Base-by-base conservation (phyloP, 1,140 invertebrate species). In the Cotesia glomerata region DNA sequence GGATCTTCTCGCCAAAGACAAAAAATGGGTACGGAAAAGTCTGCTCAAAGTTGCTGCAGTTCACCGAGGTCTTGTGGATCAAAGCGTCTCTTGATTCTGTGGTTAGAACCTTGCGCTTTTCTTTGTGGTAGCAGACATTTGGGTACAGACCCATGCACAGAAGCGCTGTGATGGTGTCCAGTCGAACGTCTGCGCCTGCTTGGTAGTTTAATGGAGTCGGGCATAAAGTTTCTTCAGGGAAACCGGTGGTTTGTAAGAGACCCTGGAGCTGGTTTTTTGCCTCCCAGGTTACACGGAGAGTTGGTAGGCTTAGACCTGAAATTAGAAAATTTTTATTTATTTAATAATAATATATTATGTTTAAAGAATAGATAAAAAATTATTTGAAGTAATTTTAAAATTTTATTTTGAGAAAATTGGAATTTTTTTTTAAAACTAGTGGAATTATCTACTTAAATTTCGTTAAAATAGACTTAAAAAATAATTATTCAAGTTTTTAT, bases 1-100 rank as follows among this genome's bases (percentile, higher is more conserved):
- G 91, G 59, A 99, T 96, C 91, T 99, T 99, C 88, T 99, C 98
- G 2, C 97, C 97, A 86, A 99, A 99, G 45, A 99, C 95, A 84
- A 99, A 98, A 81, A 98, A 96, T 3, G 98, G 98, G 71, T 93
- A 98, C 0, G 95, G 94, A 79, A 98, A 99, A 69, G 90, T 90
- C 68, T 95, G 90, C 59, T 94, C 93, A 69, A 91, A 88, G 81
- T 95, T 96, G 75, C 91, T 94, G 84, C 97, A 98, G 87, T 98
- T 98, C 0, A 99, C 96, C 0, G 97, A 99, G 0, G 96, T 96
- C 84, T 99, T 99, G 86, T 98, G 96, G 65, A 99, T 94, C 0
- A 99, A 86, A 0, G 97, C 98, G 3, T 93, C 91, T 85, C 97
- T 98, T 18, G 95, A 95, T 88, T 99, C 98, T 0, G 95, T 96